These are phyloP conservation scores for Phalacrocorax brasilianus DNA, from an alignment of 2,113 vertebrate species.

Conservation along the genomic window DNA sequence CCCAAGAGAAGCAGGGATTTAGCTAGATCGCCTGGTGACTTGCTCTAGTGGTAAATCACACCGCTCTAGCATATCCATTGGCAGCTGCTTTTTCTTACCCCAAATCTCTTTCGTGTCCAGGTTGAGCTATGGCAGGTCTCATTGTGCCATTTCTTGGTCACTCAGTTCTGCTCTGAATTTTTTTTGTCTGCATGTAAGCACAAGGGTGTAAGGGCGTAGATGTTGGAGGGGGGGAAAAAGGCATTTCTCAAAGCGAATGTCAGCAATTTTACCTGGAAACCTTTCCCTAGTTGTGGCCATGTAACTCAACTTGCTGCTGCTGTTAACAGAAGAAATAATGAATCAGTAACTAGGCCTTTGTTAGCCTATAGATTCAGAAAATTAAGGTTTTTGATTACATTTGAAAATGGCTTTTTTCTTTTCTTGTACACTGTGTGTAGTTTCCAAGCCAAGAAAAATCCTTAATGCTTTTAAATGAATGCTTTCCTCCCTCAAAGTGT, in stretches of 20 bases:
- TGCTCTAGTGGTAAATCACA: not conserved
- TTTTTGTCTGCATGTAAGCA: not conserved
- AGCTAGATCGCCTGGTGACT: not conserved
- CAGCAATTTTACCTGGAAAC: not conserved
- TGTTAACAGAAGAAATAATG: not conserved
- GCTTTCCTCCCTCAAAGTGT: not conserved
- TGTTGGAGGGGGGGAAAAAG: fast-evolving
- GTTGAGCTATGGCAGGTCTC: not conserved
- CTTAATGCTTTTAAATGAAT: not conserved
- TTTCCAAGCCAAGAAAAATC: not conserved
- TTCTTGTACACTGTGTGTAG: not conserved
- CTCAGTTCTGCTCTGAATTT: not conserved
- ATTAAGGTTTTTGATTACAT: not conserved
- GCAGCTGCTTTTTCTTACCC: not conserved
- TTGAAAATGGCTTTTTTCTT: not conserved
- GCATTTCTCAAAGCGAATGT: not conserved
- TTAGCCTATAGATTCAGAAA: not conserved
- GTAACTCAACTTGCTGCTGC: not conserved
- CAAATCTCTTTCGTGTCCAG: fast-evolving
- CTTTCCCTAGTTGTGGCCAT: not conserved
- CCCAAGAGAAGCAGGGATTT: not conserved
- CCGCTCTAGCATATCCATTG: not conserved
- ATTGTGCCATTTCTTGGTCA: not conserved
- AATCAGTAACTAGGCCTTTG: not conserved
- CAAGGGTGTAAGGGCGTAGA: not conserved